These are phyloP conservation scores for Rhaphigaster nebulosa DNA, from an alignment of 2,888 invertebrate genomes.

Conservation along the genomic window DNA sequence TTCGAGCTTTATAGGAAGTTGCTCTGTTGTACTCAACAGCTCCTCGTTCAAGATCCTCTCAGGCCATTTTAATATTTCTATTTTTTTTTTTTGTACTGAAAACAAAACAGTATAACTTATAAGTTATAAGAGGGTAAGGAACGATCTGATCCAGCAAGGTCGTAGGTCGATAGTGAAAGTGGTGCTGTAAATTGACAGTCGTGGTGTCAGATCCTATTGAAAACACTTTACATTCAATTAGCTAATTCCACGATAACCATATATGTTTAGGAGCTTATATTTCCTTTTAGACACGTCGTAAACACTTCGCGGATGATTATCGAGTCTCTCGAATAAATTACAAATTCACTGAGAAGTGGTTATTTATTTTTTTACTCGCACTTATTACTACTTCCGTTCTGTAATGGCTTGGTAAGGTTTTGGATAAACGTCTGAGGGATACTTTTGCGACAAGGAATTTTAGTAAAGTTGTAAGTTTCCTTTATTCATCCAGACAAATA, in stretches of 20 bases:
- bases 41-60: too few relatives aligned
- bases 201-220: background rate
- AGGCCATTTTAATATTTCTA: too few relatives aligned
- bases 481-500: too few relatives aligned
- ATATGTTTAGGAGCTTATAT: background rate
- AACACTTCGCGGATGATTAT: background rate
- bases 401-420: too few relatives aligned
- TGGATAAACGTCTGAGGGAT: too few relatives aligned
- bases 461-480: too few relatives aligned
- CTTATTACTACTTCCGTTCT: too few relatives aligned
- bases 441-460: too few relatives aligned
- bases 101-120: background rate
- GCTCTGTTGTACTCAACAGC: too few relatives aligned
- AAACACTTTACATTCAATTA: background rate
- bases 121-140: background rate
- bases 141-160: background rate
- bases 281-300: background rate
- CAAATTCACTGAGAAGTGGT: too few relatives aligned
- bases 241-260: background rate
- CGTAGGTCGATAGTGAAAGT: background rate
- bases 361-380: too few relatives aligned
- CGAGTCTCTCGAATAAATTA: background rate
- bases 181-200: background rate
- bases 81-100: background rate
- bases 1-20: too few relatives aligned